These are phyloP conservation scores for Andrena marginata DNA, from an alignment of 2,888 invertebrate genomes.

Conservation along the genomic window DNA sequence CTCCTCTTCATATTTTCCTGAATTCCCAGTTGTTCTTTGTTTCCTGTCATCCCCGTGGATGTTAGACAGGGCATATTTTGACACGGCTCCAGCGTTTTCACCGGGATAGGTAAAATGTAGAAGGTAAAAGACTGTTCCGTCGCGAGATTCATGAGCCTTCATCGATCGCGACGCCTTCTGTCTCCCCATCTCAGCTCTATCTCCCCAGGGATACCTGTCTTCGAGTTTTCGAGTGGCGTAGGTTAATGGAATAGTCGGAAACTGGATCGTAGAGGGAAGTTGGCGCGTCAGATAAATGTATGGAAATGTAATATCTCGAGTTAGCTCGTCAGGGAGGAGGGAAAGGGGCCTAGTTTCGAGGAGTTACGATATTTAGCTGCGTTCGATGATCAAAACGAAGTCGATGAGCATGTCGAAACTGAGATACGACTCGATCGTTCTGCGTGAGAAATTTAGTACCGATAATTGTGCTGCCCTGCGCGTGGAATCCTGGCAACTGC, in stretches of 20 bases:
- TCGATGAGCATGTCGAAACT: background rate
- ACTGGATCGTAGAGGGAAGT: conserved; percentile 47
- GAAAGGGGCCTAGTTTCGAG: background rate
- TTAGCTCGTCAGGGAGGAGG: background rate
- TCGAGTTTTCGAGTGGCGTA: conserved; percentile 13
- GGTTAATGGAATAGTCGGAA: conserved; percentile 38
- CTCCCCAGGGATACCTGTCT: background rate
- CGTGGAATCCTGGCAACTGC: conserved; percentile 6
- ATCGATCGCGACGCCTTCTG: conserved; percentile 16
- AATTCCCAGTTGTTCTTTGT: too few species aligned
- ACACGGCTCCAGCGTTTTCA: too few species aligned
- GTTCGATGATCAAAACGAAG: background rate
- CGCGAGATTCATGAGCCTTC: conserved; percentile 10
- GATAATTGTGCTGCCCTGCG: background rate
- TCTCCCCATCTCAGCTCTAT: background rate
- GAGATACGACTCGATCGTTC: background rate
- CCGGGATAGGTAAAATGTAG: too few species aligned
- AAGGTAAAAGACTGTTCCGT: background rate
- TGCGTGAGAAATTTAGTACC: conserved; percentile 4
- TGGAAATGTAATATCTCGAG: conserved; percentile 28
- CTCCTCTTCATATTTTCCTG: too few species aligned
- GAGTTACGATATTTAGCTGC: conserved; percentile 17
- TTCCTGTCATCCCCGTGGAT: too few species aligned
- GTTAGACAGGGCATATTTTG: too few species aligned
- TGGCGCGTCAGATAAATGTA: conserved; percentile 13